These are phyloP conservation scores for Odontomyia ornata DNA, from an alignment of 2,888 invertebrate genomes.

Conservation along the genomic window DNA sequence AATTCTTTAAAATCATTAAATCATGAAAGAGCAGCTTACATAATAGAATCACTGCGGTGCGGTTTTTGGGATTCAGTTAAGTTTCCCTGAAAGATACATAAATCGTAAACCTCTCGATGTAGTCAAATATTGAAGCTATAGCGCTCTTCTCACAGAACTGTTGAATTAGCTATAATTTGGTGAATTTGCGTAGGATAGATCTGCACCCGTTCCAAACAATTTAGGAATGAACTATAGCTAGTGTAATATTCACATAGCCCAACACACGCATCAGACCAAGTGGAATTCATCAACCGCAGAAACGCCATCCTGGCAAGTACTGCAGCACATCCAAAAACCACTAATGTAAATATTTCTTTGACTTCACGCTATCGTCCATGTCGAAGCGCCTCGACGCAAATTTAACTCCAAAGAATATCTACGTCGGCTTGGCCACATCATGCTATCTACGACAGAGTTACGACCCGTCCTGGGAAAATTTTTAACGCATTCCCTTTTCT, in stretches of 20 bases:
- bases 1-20: no score
- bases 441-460: constrained; percentile 16
- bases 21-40: no score
- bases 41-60: no score
- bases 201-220: background rate
- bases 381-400: background rate
- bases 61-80: no score
- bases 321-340: constrained; percentile 33
- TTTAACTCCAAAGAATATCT: background rate
- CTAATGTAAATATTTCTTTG: constrained; percentile 27
- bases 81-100: no score
- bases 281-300: background rate
- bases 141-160: no score
- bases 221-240: background rate
- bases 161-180: background rate
- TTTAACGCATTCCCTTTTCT: background rate
- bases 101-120: no score
- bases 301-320: constrained; percentile 9
- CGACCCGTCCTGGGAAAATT: background rate
- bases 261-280: background rate
- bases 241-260: background rate
- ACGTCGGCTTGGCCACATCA: constrained; percentile 1
- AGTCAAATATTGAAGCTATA: no score
- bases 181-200: background rate
- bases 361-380: background rate